Conservation (phyloP, 64 coral and sea anemone genomes). For the Cladopsammia gracilis region DNA sequence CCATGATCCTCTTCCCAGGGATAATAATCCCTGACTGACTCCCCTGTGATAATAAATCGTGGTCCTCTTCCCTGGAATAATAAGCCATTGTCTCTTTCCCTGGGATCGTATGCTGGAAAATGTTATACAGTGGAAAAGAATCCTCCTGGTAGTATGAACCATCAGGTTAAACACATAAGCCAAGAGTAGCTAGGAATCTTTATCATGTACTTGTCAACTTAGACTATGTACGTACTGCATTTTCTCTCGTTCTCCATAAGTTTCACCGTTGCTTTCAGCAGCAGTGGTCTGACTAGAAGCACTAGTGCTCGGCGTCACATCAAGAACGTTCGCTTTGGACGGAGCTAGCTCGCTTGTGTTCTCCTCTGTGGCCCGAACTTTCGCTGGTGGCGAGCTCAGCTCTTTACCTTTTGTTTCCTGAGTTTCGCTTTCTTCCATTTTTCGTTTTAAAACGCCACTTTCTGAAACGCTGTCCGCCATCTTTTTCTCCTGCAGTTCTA, state of each 20-base stretch:
- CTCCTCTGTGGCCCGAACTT: conserved; percentile 23
- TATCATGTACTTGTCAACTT: too few relatives aligned
- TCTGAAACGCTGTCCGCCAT: conserved; percentile 12
- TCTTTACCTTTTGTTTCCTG: background rate
- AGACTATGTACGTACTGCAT: conserved; percentile 83
- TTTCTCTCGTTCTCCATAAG: conserved; percentile 82
- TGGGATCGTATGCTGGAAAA: too few relatives aligned
- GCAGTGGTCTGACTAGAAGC: background rate
- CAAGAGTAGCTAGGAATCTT: too few relatives aligned
- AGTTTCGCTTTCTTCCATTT: conserved; percentile 52
- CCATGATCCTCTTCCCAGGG: too few relatives aligned
- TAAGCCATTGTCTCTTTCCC: too few relatives aligned
- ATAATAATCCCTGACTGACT: too few relatives aligned
- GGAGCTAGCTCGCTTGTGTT: conserved; percentile 6
- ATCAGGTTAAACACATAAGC: too few relatives aligned
- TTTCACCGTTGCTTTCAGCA: background rate
- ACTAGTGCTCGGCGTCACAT: background rate
- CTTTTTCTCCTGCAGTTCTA: background rate
- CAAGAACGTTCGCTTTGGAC: conserved; percentile 15
- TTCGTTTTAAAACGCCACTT: conserved; percentile 77
- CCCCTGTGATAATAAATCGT: too few relatives aligned
- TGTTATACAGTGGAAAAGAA: too few relatives aligned
- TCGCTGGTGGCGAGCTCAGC: conserved; percentile 45
- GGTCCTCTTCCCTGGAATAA: too few relatives aligned
- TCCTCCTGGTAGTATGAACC: too few relatives aligned